Conservation (phyloP, 2,797 vertebrate genomes). For the Staurois parvus region DNA sequence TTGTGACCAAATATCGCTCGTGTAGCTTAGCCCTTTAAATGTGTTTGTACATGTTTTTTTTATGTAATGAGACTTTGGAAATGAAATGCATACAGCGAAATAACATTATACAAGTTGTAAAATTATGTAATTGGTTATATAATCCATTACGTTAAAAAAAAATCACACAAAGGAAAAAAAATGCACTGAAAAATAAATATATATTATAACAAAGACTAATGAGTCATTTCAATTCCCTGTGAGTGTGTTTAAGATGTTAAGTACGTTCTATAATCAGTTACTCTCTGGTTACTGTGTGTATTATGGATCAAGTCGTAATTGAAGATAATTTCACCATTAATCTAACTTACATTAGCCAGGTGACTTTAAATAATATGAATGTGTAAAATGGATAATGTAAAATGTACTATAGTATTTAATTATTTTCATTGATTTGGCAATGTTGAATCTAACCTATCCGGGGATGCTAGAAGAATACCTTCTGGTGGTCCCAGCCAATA, state of each 20-base stretch:
- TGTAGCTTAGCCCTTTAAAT: neutral
- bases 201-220: neutral
- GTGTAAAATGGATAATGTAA: too few species aligned
- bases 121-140: too few species aligned
- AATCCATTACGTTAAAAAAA: too few species aligned
- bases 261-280: neutral
- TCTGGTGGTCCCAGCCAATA: too few species aligned
- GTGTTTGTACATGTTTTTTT: conserved; percentile 21
- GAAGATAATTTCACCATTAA: neutral
- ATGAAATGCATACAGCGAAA: too few species aligned
- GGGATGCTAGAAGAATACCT: too few species aligned
- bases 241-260: neutral
- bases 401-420: neutral
- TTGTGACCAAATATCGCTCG: too few species aligned
- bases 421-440: neutral
- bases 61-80: too few species aligned
- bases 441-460: too few species aligned
- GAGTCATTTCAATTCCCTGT: neutral
- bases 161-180: neutral
- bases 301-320: conserved; percentile 2
- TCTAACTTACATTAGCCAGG: neutral
- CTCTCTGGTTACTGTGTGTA: neutral
- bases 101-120: too few species aligned
- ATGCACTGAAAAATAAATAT: neutral
- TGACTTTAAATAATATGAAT: neutral